Percentiles rank a stretch among this genome's conserved stretches.
phyloP scores from a whole-genome alignment of 2,797 vertebrate species.

The Intellagama lesueurii region DNA sequence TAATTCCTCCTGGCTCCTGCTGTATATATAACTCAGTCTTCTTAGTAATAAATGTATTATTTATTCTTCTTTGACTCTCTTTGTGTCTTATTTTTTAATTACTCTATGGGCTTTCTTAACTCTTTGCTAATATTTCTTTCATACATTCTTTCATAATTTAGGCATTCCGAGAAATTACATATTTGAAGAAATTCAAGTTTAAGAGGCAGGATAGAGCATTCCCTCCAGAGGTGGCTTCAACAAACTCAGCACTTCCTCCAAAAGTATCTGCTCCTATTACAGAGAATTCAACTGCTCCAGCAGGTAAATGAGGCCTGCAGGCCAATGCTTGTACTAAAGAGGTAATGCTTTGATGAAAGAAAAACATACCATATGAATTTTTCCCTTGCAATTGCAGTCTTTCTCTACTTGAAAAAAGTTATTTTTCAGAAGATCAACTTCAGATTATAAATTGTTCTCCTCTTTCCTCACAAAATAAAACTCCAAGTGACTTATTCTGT shows the following conservation, averaged over 20 bases:
- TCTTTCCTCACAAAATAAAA: neutral
- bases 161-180: constrained; percentile 93
- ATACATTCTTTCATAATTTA: constrained; percentile 60
- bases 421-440: neutral
- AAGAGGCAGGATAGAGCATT: constrained; percentile 91
- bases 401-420: neutral
- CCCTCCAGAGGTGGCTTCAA: constrained; percentile 79
- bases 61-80: too few species aligned
- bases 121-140: neutral
- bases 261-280: constrained; percentile 66
- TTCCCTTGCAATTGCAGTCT: too few species aligned
- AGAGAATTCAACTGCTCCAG: constrained; percentile 73
- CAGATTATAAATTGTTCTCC: neutral
- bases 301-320: constrained; percentile 77
- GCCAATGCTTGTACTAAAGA: neutral
- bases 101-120: neutral
- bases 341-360: neutral
- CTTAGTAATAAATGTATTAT: too few species aligned
- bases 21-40: too few species aligned
- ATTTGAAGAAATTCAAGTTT: constrained; percentile 95
- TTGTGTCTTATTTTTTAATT: too few species aligned
- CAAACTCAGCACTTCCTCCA: constrained; percentile 65
- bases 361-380: too few species aligned
- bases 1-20: too few species aligned
- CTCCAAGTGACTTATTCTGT: neutral